Evolutionary conservation across 2,113 vertebrate species (phyloP).

Genomic region (Oenanthe oenanthe): DNA sequence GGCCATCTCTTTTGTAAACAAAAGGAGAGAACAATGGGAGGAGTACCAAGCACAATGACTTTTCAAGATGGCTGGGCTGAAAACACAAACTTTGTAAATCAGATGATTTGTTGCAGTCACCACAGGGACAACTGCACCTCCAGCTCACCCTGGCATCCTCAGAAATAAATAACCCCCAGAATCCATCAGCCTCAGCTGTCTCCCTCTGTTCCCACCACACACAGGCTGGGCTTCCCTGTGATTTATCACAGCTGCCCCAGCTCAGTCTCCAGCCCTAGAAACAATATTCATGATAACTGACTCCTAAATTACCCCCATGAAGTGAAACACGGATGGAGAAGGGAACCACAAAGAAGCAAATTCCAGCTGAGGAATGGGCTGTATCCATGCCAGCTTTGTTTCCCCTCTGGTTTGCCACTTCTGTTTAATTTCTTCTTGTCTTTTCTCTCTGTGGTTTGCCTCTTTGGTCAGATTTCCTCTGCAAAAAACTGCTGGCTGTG

Average conservation of each 20-base stretch:
- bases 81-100: neutral
- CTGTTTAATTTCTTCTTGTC: neutral
- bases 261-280: neutral
- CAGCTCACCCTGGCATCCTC: neutral
- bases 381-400: accelerated
- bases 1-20: neutral
- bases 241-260: neutral
- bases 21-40: neutral
- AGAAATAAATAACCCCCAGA: neutral
- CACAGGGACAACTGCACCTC: neutral
- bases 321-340: neutral
- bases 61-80: neutral
- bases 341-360: accelerated
- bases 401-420: neutral
- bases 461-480: neutral
- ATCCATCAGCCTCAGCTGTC: neutral
- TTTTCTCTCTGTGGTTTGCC: neutral
- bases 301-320: neutral
- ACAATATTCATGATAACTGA: neutral
- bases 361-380: neutral
- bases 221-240: neutral
- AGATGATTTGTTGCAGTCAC: neutral
- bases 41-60: neutral
- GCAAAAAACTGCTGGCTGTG: neutral
- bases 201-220: neutral